Conservation (phyloP, 1,140 invertebrate genomes). For the Eulimnadia texana region DNA sequence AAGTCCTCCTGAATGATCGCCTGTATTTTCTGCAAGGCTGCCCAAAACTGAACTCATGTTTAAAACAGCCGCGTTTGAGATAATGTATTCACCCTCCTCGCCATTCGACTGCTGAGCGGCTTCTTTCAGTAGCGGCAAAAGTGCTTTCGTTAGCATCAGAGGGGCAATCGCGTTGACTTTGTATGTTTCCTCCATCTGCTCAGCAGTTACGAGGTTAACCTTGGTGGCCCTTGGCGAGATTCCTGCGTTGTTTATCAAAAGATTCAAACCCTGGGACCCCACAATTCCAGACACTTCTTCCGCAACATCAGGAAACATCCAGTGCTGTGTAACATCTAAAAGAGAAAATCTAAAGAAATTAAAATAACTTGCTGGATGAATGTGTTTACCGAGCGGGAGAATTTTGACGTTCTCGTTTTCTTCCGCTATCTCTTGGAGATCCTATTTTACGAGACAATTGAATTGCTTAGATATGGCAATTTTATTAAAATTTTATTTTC, state of each 20-base stretch:
- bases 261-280: slow-evolving; percentile 52
- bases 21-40: slow-evolving; percentile 39
- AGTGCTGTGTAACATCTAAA: slow-evolving; percentile 45
- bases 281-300: slow-evolving; percentile 36
- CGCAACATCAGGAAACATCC: slow-evolving; percentile 41
- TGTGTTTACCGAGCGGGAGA: slow-evolving; percentile 8
- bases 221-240: slow-evolving; percentile 54
- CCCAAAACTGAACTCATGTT: slow-evolving; percentile 72
- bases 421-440: slow-evolving; percentile 8
- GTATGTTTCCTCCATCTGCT: slow-evolving; percentile 53
- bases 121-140: slow-evolving; percentile 41
- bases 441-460: neutral
- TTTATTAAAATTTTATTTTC: neutral
- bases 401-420: slow-evolving; percentile 11
- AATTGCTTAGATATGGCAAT: neutral
- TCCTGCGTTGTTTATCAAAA: slow-evolving; percentile 77
- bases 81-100: slow-evolving; percentile 28
- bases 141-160: slow-evolving; percentile 47
- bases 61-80: slow-evolving; percentile 50
- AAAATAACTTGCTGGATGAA: neutral
- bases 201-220: slow-evolving; percentile 46
- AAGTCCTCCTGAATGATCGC: neutral
- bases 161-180: slow-evolving; percentile 63
- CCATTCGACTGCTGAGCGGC: slow-evolving; percentile 34
- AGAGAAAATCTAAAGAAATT: slow-evolving; percentile 18